Conservation (phyloP, 2,888 invertebrate genomes). For the Xiphydria camelus region DNA sequence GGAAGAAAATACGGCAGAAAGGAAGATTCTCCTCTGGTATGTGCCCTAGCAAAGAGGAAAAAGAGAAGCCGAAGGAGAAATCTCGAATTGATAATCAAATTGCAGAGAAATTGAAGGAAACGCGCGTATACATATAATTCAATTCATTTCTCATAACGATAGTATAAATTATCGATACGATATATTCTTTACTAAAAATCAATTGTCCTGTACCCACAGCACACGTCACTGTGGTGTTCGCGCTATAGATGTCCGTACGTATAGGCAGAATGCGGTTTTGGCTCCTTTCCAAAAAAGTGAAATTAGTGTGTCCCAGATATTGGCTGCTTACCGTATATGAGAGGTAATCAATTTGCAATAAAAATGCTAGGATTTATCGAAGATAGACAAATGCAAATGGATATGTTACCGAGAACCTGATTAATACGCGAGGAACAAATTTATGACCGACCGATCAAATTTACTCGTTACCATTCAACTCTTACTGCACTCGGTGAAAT, state of each 20-base stretch:
- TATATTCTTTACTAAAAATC: conserved; percentile 22
- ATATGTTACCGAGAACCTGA: no score
- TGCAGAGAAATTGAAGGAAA: not conserved
- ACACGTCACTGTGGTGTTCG: conserved; percentile 6
- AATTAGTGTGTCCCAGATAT: conserved; percentile 40
- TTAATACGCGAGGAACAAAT: no score
- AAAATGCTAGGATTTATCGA: not conserved
- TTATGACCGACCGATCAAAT: no score
- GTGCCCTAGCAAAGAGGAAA: no score
- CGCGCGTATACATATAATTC: not conserved
- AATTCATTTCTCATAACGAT: not conserved
- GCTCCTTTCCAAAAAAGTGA: conserved; percentile 47
- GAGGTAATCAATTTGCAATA: conserved; percentile 1
- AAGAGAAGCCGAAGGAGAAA: no score
- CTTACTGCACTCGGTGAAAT: not conserved
- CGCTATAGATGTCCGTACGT: conserved; percentile 24
- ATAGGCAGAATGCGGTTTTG: conserved; percentile 51
- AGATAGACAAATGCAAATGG: no score
- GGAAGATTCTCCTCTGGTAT: no score
- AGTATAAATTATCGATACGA: no score
- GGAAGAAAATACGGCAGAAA: not conserved
- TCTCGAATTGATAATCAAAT: no score
- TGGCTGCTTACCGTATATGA: not conserved
- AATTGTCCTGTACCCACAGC: conserved; percentile 10
- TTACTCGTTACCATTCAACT: not conserved